Evolutionary conservation across 2,797 vertebrate genomes (phyloP).

Genomic region (Premnoplex brunnescens): DNA sequence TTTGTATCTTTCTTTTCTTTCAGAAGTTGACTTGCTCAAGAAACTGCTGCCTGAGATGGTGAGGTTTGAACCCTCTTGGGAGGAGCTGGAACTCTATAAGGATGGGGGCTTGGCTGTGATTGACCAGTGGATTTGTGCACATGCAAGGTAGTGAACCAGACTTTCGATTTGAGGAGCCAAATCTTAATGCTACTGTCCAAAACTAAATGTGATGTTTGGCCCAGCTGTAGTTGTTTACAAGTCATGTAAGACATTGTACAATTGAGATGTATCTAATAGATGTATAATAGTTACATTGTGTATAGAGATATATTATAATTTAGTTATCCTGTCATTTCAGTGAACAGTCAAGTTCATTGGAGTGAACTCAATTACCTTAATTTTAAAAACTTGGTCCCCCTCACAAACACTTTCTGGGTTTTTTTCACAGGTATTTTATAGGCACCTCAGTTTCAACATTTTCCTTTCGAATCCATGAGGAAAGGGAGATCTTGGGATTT

Average conservation of each 20-base stretch:
- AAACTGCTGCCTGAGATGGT: slow-evolving; percentile 88
- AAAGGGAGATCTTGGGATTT: slow-evolving; percentile 94
- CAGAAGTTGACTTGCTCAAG: slow-evolving; percentile 85
- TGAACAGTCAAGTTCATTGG: background rate
- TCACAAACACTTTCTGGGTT: background rate
- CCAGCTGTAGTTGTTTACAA: background rate
- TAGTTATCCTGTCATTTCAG: background rate
- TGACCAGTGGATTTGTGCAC: slow-evolving; percentile 97
- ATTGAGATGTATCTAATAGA: background rate
- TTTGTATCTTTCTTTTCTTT: background rate
- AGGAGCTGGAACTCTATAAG: slow-evolving; percentile 88
- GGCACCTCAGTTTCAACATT: slow-evolving; percentile 97
- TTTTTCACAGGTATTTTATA: slow-evolving; percentile 85
- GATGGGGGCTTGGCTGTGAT: slow-evolving; percentile 96
- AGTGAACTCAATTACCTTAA: background rate
- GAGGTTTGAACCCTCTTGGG: slow-evolving; percentile 85
- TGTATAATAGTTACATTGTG: background rate
- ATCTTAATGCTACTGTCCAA: background rate
- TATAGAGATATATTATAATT: background rate
- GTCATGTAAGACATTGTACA: background rate
- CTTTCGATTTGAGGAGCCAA: background rate
- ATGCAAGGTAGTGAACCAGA: slow-evolving; percentile 83
- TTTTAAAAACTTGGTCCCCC: background rate
- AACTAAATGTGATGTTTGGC: background rate
- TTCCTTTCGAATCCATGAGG: slow-evolving; percentile 96